Base-by-base conservation (phyloP, 2,888 invertebrate species). In the Microplitis deprimator region DNA sequence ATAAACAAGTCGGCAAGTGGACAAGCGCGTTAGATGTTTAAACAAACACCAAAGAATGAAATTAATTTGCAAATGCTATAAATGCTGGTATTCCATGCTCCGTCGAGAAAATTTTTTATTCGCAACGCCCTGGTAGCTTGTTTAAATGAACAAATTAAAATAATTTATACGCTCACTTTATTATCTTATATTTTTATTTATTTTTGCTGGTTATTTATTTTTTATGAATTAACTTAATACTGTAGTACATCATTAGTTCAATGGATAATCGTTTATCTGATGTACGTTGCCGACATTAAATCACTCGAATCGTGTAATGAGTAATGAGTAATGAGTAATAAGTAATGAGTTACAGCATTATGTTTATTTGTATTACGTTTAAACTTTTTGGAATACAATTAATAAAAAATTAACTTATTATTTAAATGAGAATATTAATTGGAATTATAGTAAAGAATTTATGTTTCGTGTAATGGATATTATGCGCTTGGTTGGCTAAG, bases 1-100 rank as follows among this genome's bases (percentile, higher is more conserved):
- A 89, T 89, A 89, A 89, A 89, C 88, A 88, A 89, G 85, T 86
- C 85, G 82, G 81, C 50, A 13, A 50, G 79, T 83, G 85, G 83
- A 83, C 84, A 84, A 81, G 84, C 85, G 87, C 86, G 85, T 88
- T 87, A 87, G 86, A 88, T 83, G 85, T 85, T 85, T 87, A 87
- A 88, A 88, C 87, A 87, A 88, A 87, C 78, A 73, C 73, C 68
- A 73, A 68, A 68, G 16, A 80, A 81, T 79, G 78, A 80, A 78
- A 81, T 82, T 79, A 79, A 78, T 50, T 50, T 50, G 50, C 50
- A 50, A 13, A 50, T 13, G 50, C 50, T 50, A 50, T 50, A 82
- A 82, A 82, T 78, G 78, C 71, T 77, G 79, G 79, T 80, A 81
- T 81, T 78, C 79, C 76, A 79, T 75, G 79, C 77, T 80, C 77